A percentile compares a stretch with the other conserved stretches of the same genome.
Evolutionary conservation across 2,797 vertebrate genomes (phyloP).

Genomic region (Enteromius treurensis): DNA sequence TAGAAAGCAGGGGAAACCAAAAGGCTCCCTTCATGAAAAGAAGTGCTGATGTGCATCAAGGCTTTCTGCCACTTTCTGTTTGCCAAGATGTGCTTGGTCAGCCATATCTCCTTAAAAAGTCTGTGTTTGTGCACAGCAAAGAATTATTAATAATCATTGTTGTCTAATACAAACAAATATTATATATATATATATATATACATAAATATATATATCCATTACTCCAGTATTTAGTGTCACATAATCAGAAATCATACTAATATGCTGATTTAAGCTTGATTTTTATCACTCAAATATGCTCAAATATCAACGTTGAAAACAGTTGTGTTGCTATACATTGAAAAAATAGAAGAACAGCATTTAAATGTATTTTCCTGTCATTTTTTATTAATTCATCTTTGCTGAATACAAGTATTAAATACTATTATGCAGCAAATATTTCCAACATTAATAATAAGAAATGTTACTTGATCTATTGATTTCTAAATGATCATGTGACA

Average conservation of each 20-base stretch:
- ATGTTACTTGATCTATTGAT: not conserved
- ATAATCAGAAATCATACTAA: not conserved
- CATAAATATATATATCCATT: not conserved
- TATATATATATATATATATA: too few species aligned
- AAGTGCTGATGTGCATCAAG: conserved; percentile 74
- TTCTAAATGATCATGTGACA: not conserved
- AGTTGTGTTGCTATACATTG: not conserved
- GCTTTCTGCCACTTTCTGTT: conserved; percentile 69
- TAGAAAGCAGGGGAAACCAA: not conserved
- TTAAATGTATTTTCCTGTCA: not conserved
- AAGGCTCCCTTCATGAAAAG: conserved; percentile 61
- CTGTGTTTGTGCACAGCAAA: conserved; percentile 10
- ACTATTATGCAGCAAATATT: not conserved
- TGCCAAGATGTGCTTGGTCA: conserved; percentile 70
- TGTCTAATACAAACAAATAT: not conserved
- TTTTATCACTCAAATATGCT: not conserved
- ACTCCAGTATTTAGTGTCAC: not conserved
- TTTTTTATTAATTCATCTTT: not conserved
- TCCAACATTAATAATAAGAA: not conserved
- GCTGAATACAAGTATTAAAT: not conserved
- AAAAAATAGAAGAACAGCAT: not conserved
- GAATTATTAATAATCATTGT: not conserved
- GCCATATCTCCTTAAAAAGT: conserved; percentile 62
- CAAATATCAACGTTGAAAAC: not conserved
- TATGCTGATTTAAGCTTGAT: not conserved